A percentile compares a stretch with the other conserved stretches of the same genome.
phyloP scores from a whole-genome alignment of 2,113 vertebrate species.

The Mandrillus leucophaeus region DNA sequence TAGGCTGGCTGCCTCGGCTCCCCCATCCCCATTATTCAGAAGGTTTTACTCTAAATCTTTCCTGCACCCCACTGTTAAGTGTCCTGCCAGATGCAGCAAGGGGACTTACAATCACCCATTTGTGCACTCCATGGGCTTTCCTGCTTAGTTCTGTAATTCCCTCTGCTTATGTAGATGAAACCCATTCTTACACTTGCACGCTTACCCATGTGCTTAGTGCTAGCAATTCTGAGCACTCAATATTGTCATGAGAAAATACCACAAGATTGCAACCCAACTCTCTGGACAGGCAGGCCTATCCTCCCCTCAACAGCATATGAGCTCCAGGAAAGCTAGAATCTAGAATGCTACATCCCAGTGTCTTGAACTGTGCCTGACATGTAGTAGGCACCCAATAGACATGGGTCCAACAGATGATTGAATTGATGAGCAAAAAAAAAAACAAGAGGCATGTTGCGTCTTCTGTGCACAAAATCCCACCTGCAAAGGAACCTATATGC shows the following conservation, averaged over 20 bases:
- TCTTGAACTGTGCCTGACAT: background rate
- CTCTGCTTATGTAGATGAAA: background rate
- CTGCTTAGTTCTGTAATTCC: background rate
- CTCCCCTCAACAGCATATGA: background rate
- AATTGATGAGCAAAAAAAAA: background rate
- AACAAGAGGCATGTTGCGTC: background rate
- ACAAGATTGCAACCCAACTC: background rate
- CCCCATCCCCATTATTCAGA: background rate
- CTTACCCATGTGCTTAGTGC: background rate
- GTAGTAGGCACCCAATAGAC: background rate
- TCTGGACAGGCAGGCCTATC: background rate
- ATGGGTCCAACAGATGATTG: background rate
- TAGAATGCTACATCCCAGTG: background rate
- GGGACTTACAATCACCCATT: background rate
- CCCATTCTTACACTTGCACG: background rate
- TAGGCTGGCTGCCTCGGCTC: background rate
- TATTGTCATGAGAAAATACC: background rate
- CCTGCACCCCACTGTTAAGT: background rate
- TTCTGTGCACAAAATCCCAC: background rate
- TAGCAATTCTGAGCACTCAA: background rate
- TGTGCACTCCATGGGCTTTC: background rate
- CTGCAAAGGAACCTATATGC: background rate
- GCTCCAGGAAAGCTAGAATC: background rate
- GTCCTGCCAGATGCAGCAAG: background rate
- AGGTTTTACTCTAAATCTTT: background rate